Percentiles rank a stretch among this genome's conserved stretches.
Conservation (phyloP, 2,888 invertebrate species). For the Rugalucina vietnamica region DNA sequence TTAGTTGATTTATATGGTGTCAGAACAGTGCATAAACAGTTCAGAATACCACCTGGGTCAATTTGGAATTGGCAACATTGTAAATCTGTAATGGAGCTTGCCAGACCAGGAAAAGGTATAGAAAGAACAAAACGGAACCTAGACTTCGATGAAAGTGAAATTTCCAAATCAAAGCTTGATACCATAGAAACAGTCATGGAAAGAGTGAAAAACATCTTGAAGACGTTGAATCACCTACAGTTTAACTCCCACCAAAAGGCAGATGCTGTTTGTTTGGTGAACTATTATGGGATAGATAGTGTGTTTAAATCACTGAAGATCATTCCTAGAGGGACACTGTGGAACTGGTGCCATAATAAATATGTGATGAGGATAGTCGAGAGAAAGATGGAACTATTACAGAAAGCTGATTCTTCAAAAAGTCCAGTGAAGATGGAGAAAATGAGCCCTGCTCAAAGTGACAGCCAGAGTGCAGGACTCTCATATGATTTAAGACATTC, state of each 20-base stretch:
- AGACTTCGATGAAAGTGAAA: slow-evolving; percentile 16
- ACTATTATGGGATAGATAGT: slow-evolving; percentile 55
- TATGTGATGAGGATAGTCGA: slow-evolving; percentile 37
- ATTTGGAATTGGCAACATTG: slow-evolving; percentile 63
- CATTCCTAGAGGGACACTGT: slow-evolving; percentile 54
- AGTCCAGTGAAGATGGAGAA: slow-evolving; percentile 10
- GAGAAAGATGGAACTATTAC: slow-evolving; percentile 11
- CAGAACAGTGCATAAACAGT: slow-evolving; percentile 58
- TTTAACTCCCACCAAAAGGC: slow-evolving; percentile 51
- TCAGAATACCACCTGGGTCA: slow-evolving; percentile 46
- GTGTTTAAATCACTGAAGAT: slow-evolving; percentile 53
- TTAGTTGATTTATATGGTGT: slow-evolving; percentile 61
- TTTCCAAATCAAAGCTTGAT: slow-evolving; percentile 9
- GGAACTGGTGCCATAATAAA: slow-evolving; percentile 61
- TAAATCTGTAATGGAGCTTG: slow-evolving; percentile 37
- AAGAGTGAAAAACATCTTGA: slow-evolving; percentile 36
- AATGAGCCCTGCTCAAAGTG: background rate
- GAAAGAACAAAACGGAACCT: slow-evolving; percentile 13
- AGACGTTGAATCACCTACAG: slow-evolving; percentile 38
- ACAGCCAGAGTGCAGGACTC: background rate
- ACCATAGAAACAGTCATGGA: slow-evolving; percentile 52
- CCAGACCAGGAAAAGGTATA: background rate
- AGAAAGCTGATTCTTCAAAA: background rate
- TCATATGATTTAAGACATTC: background rate
- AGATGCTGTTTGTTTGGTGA: slow-evolving; percentile 51